Evolutionary conservation across 2,797 vertebrate genomes (phyloP), one percentile per base, ranked within the genome.

Genomic region (Mormyrus proboscirostris): DNA sequence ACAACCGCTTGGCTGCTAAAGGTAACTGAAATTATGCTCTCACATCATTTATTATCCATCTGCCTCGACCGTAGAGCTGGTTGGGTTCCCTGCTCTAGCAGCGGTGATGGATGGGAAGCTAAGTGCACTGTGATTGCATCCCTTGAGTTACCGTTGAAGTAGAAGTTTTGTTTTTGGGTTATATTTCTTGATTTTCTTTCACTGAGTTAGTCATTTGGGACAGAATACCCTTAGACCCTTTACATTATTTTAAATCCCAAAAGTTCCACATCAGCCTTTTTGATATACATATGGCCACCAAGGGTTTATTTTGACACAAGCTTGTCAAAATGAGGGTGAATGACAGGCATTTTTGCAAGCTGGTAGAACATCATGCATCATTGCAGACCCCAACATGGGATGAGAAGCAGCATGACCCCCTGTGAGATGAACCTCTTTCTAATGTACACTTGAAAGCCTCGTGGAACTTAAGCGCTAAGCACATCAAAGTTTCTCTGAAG

Each of bases 401-500:
- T 49, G 4, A n/a, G 47, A 85, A 50, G 47, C 38, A 6, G 47
- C 47, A 49, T n/a, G 47, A 85, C 82, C 47, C 8, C 49, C 47
- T 85, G n/a, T 9, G 47, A 51, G 25, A 53, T 50, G 2, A 44
- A 79, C 38, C 73, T 44, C 73, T 38, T 44, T 38, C 73, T n/a
- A 8, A 44, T 41, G 73, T 10, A 33, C 12, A 14, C 22, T 16
- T 86, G 83, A 29, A 53, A 53, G 22, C n/a, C 25, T 29, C 2
- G 4, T 53, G 49, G 49, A 86, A 16, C 83, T 29, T 53, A 22
- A 29, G 83, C n/a, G 3, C 22, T 53, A 86, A 53, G n/a, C 83
- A 53, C 50, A 86, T 53, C 47, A 86, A 86, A 50, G 50, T 53
- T 86, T 86, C 50, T 86, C 47, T 29, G 83, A 53, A 49, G 83